A percentile compares a stretch with the other conserved stretches of the same genome.
Evolutionary conservation across 2,113 vertebrate genomes (phyloP).

Genomic region (Notarius lentiginosus): DNA sequence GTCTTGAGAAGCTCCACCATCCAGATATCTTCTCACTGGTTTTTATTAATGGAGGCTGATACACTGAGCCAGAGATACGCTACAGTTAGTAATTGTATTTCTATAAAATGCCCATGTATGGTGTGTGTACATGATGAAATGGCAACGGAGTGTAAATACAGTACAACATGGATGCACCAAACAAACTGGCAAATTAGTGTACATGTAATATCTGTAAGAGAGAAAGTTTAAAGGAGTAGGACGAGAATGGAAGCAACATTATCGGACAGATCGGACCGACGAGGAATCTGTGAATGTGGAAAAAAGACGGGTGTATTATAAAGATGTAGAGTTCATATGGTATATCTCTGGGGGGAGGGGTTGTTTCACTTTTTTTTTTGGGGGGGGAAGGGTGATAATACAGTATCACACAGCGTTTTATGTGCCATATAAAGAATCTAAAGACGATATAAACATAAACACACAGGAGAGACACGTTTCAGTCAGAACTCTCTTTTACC

Average conservation of each 20-base stretch:
- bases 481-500: conserved; percentile 47
- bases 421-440: conserved; percentile 52
- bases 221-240: not conserved
- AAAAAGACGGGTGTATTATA: conserved; percentile 19
- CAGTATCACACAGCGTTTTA: conserved; percentile 29
- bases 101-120: not conserved
- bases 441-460: conserved; percentile 24
- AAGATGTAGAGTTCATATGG: conserved; percentile 32
- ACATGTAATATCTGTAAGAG: not conserved
- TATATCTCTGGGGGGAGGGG: conserved; percentile 19
- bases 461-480: conserved; percentile 40
- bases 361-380: not conserved
- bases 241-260: not conserved
- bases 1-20: conserved; percentile 6
- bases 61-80: not conserved
- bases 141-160: not conserved
- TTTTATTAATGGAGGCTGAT: not conserved
- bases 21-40: not conserved
- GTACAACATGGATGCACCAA: not conserved
- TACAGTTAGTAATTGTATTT: conserved; percentile 2
- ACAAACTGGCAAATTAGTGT: not conserved
- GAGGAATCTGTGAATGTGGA: not conserved
- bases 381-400: not conserved
- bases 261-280: not conserved
- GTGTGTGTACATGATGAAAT: not conserved